Evolutionary conservation across 2,113 vertebrate species (phyloP).

Genomic region (Brachionichthys hirsutus): DNA sequence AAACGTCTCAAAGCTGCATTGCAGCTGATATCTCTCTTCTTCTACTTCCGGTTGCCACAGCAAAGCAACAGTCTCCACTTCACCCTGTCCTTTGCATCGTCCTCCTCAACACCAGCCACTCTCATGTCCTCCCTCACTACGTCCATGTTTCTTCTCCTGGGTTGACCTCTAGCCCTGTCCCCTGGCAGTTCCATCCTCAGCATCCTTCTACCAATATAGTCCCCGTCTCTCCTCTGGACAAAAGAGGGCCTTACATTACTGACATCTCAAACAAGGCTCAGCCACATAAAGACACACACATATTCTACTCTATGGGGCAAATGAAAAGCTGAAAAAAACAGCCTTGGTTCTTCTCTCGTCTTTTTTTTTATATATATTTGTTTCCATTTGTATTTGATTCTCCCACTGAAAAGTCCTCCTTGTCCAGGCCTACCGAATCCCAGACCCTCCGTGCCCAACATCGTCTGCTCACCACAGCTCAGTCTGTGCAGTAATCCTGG

Average conservation of each 20-base stretch:
- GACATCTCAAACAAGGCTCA: slow-evolving; percentile 54
- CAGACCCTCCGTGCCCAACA: not conserved
- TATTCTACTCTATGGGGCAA: slow-evolving; percentile 3
- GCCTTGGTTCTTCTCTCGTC: slow-evolving; percentile 20
- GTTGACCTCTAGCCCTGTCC: too few relatives aligned
- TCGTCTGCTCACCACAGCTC: slow-evolving; percentile 23
- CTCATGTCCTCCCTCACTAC: too few relatives aligned
- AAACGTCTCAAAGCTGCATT: slow-evolving; percentile 53
- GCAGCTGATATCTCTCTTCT: slow-evolving; percentile 58
- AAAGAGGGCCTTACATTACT: slow-evolving; percentile 59
- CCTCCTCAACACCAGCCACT: too few relatives aligned
- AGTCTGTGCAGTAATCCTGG: slow-evolving; percentile 53
- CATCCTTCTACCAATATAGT: too few relatives aligned
- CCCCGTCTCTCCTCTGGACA: slow-evolving; percentile 8
- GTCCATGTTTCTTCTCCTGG: too few relatives aligned
- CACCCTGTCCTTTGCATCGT: too few relatives aligned
- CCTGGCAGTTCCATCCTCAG: too few relatives aligned
- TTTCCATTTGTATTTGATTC: slow-evolving; percentile 50
- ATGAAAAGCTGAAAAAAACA: slow-evolving; percentile 23
- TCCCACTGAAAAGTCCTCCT: slow-evolving; percentile 27
- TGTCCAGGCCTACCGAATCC: not conserved
- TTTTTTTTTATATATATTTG: slow-evolving; percentile 21
- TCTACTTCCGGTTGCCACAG: too few relatives aligned
- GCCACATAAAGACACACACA: slow-evolving; percentile 23
- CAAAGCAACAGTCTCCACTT: too few relatives aligned